Evolutionary conservation across 2,113 vertebrate species (phyloP), one percentile per base, ranked within the genome.

Genomic region (Sturnus vulgaris): DNA sequence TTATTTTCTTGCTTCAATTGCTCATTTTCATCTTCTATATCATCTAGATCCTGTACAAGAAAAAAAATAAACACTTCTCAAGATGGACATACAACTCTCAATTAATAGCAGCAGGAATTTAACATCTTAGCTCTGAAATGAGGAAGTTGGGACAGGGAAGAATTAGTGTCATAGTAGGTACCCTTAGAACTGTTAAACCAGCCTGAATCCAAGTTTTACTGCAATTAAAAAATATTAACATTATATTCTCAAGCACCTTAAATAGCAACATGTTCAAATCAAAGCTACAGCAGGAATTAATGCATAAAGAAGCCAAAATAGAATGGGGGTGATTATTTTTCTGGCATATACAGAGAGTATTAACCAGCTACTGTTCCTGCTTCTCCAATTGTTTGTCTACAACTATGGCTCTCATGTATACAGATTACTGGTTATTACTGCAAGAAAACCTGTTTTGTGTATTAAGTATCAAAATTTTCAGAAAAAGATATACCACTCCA

Each of bases 1-100:
- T 99, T 99, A 97, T 99, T 99, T 98, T 99, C 99, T 93, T 99
- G 99, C 96, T 99, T 99, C 87, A 99, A 98, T 72, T 99, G 99
- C 95, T 99, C 99, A 33, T 99, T 99, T 98, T 99, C 99, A 60
- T 99, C 99, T 97, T 99, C 99, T 68, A 99, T 98, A 95, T 99
- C 99, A 96, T 99, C 99, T 95, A 99, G 98, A 86, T 99, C 99
- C 99, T 99, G 96, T 63, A 40, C 75, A 94, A 77, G 31, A 90
- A 65, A 55, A 93, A 40, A 88, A 56, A 71, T 2, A 47, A 71
- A 75, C 9, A 39, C n/a, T 88, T 90, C 91, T 92, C 39, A 95
- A 61, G 50, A 73, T 7, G 28, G 40, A 92, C 81, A 90, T 40
- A 50, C 5, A 90, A 85, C n/a, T 84, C 28, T 60, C 14, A 22